phyloP scores from a whole-genome alignment of 2,888 invertebrate species.

The Chesias legatella region DNA sequence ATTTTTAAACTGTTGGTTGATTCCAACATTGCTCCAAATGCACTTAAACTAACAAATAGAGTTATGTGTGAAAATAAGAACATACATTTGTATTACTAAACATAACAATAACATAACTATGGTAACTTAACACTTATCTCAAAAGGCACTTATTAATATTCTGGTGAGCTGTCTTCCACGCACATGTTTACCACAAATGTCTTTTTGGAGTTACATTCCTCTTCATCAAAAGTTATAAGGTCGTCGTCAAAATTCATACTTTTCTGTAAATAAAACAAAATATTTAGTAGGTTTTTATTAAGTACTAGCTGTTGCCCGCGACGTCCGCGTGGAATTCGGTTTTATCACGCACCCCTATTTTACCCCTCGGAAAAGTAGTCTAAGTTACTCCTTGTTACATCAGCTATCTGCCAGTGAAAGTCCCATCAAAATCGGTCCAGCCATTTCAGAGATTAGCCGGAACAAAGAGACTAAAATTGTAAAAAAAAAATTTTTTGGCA shows the following conservation, averaged over 20 bases:
- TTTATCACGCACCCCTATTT: too few relatives aligned
- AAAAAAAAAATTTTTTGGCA: too few relatives aligned
- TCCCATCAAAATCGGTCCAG: too few relatives aligned
- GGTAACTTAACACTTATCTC: conserved; percentile 51
- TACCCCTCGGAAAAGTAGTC: too few relatives aligned
- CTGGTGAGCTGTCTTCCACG: conserved; percentile 66
- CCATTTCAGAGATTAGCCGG: too few relatives aligned
- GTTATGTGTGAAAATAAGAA: conserved; percentile 14
- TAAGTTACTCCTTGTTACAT: too few relatives aligned
- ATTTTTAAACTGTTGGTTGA: too few relatives aligned
- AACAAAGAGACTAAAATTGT: too few relatives aligned
- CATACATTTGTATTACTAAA: conserved; percentile 28
- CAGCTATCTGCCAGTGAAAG: too few relatives aligned
- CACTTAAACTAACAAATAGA: conserved; percentile 1
- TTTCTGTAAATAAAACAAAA: conserved; percentile 51
- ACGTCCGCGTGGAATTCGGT: too few relatives aligned
- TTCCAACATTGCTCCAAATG: too few relatives aligned
- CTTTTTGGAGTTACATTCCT: conserved; percentile 56
- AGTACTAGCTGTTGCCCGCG: too few relatives aligned
- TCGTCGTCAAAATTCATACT: conserved; percentile 51
- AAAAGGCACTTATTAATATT: conserved; percentile 69
- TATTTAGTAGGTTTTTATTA: not conserved
- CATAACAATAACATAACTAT: conserved; percentile 28
- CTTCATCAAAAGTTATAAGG: conserved; percentile 68
- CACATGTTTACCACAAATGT: conserved; percentile 52